A percentile compares a stretch with the other conserved stretches of the same genome.
Conservation (phyloP, 2,113 vertebrate species). For the Delphinapterus leucas region DNA sequence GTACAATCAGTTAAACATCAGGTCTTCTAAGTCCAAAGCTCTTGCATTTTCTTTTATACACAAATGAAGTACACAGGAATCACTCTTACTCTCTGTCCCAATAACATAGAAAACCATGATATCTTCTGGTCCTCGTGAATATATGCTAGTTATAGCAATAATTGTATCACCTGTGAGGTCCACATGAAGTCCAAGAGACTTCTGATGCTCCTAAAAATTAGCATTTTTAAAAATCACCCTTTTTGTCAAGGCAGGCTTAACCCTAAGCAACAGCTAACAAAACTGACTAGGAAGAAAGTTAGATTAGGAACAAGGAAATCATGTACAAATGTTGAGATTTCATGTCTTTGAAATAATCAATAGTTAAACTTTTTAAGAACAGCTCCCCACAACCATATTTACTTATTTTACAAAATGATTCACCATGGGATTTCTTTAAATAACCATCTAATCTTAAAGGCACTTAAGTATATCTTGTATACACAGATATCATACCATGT, state of each 20-base stretch:
- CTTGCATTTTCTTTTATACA: not conserved
- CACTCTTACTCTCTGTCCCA: not conserved
- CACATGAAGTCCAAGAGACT: not conserved
- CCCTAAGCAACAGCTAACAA: not conserved
- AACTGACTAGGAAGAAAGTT: not conserved
- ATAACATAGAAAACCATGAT: not conserved
- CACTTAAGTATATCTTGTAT: not conserved
- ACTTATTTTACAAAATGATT: slow-evolving; percentile 41
- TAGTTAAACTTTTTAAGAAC: not conserved
- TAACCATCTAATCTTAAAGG: not conserved
- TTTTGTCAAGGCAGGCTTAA: not conserved
- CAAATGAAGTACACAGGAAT: not conserved
- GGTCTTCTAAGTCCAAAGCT: slow-evolving; percentile 12
- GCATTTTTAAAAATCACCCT: not conserved
- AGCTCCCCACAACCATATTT: not conserved
- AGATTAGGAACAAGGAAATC: not conserved
- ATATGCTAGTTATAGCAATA: not conserved
- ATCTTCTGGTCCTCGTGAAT: not conserved
- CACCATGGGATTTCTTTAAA: not conserved
- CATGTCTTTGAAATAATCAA: not conserved
- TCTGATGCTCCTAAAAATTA: slow-evolving; percentile 12
- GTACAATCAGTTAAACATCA: not conserved
- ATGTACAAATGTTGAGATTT: not conserved
- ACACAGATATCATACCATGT: not conserved
- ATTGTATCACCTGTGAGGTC: not conserved